phyloP scores from a whole-genome alignment of 1,140 invertebrate species.

The Drosophila hydei region DNA sequence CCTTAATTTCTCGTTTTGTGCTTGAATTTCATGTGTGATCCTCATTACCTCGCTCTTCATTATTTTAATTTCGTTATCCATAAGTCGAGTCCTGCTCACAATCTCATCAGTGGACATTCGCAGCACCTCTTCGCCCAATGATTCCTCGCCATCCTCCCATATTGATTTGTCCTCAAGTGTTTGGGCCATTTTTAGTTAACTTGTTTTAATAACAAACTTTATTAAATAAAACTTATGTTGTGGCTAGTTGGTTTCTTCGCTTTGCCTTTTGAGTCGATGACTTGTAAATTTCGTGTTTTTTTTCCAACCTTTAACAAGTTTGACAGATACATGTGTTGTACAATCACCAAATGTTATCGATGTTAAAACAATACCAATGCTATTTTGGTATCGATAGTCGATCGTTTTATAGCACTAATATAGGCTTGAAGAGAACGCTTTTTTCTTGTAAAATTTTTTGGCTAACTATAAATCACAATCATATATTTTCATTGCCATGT shows the following conservation, averaged over 20 bases:
- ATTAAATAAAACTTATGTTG: conserved; percentile 18
- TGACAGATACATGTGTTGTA: conserved; percentile 48
- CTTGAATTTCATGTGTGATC: conserved; percentile 97
- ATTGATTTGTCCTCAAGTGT: conserved; percentile 95
- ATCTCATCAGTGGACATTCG: conserved; percentile 98
- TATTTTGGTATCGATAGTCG: conserved; percentile 32
- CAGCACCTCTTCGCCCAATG: conserved; percentile 94
- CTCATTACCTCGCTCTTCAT: conserved; percentile 99
- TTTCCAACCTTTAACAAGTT: conserved; percentile 43
- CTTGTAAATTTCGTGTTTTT: conserved; percentile 82
- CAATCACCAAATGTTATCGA: conserved; percentile 6
- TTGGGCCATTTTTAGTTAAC: conserved; percentile 79
- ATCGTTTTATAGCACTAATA: conserved; percentile 25
- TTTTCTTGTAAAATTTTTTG: conserved; percentile 59
- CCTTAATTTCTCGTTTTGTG: conserved; percentile 98
- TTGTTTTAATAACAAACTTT: conserved; percentile 19
- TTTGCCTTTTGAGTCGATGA: conserved; percentile 62
- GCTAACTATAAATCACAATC: conserved; percentile 38
- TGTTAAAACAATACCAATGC: not conserved
- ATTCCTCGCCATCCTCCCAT: conserved; percentile 95
- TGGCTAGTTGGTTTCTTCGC: conserved; percentile 14
- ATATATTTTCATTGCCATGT: conserved; percentile 57
- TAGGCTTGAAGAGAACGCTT: conserved; percentile 64
- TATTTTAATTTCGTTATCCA: conserved; percentile 99
- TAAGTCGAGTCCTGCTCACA: conserved; percentile 94